Conservation (phyloP, 1,140 invertebrate genomes). For the Mesaphorura yosii region DNA sequence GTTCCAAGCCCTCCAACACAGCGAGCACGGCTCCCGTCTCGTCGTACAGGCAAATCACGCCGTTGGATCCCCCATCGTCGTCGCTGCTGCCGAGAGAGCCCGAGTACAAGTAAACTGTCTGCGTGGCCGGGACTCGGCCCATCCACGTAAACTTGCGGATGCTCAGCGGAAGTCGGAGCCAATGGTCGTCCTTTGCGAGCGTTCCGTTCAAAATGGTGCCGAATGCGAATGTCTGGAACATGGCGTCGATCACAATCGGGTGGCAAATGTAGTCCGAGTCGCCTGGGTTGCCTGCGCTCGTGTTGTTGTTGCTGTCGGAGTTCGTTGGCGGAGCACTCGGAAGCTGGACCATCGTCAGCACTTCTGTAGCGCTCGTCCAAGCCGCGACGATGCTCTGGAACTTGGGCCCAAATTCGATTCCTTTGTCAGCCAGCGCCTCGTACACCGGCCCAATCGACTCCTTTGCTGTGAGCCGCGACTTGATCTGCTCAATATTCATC, state of each 20-base stretch:
- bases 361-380: constrained; percentile 5
- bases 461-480: neutral
- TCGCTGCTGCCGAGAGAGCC: no score
- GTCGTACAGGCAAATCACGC: neutral
- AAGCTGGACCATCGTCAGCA: neutral
- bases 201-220: neutral
- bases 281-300: neutral
- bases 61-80: neutral
- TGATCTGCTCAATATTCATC: neutral
- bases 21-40: neutral
- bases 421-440: neutral
- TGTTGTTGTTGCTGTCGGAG: no score
- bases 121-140: neutral
- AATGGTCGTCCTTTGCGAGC: neutral
- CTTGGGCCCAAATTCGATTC: constrained; percentile 15
- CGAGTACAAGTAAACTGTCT: neutral
- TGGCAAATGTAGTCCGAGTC: constrained; percentile 14
- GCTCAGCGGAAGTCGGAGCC: constrained; percentile 14
- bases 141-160: constrained; percentile 23
- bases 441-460: constrained; percentile 8
- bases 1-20: constrained; percentile 3
- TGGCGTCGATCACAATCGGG: constrained; percentile 15
- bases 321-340: no score
- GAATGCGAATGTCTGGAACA: constrained; percentile 17
- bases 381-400: constrained; percentile 12